Conservation (phyloP, 2,888 invertebrate species). For the Barypeithes pellucidus region DNA sequence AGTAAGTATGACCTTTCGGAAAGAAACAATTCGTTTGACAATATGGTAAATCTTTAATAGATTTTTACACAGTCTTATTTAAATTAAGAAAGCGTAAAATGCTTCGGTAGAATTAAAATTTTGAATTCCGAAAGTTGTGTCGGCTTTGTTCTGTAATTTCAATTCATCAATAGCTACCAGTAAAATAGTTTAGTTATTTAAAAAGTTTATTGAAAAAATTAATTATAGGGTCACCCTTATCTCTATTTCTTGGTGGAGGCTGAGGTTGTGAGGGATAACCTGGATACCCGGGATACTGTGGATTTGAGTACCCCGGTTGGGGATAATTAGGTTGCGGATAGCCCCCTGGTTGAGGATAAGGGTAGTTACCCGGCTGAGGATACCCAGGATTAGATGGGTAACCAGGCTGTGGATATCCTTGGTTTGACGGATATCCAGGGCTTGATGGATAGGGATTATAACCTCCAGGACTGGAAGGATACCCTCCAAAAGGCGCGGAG, state of each 20-base stretch:
- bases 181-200: slow-evolving; percentile 24
- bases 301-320: slow-evolving; percentile 54
- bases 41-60: too few relatives aligned
- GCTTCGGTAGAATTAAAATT: too few relatives aligned
- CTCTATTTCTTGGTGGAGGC: slow-evolving; percentile 40
- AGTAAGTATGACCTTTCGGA: too few relatives aligned
- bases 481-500: slow-evolving; percentile 48
- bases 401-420: slow-evolving; percentile 52
- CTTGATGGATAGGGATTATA: slow-evolving; percentile 53
- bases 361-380: slow-evolving; percentile 49
- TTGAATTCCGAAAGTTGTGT: too few relatives aligned
- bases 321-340: slow-evolving; percentile 53
- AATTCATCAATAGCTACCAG: not conserved
- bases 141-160: not conserved
- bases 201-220: slow-evolving; percentile 63
- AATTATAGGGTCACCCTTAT: slow-evolving; percentile 62
- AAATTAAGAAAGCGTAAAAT: too few relatives aligned
- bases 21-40: too few relatives aligned
- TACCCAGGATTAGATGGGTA: slow-evolving; percentile 56
- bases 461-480: slow-evolving; percentile 53
- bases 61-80: too few relatives aligned
- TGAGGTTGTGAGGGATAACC: slow-evolving; percentile 56
- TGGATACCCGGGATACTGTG: slow-evolving; percentile 54
- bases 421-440: slow-evolving; percentile 47
- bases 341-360: slow-evolving; percentile 54